Conservation (phyloP, 1,140 invertebrate species). For the Drusus annulatus region DNA sequence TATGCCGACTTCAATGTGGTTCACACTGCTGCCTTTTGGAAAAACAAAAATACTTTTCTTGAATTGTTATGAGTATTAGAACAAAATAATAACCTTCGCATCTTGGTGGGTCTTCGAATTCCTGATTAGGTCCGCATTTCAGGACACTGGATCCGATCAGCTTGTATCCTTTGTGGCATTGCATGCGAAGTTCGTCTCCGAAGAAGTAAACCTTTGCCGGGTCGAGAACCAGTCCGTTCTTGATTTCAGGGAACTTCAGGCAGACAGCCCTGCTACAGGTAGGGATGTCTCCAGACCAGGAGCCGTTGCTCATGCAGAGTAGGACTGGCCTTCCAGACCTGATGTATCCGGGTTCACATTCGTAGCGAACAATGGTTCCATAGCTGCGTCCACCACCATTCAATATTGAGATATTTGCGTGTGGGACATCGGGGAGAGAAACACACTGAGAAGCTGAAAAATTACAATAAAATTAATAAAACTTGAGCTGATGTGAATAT, state of each 20-base stretch:
- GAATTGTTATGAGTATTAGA: background rate
- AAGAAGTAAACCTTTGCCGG: conserved; percentile 83
- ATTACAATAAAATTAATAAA: background rate
- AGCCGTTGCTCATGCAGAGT: conserved; percentile 96
- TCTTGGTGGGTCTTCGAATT: conserved; percentile 87
- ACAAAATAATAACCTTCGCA: conserved; percentile 77
- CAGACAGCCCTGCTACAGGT: conserved; percentile 90
- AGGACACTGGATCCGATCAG: conserved; percentile 89
- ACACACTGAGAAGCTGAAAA: conserved; percentile 90
- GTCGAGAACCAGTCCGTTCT: conserved; percentile 89
- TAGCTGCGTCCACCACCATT: conserved; percentile 95
- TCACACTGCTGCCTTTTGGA: too few species aligned
- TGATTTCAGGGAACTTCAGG: conserved; percentile 85
- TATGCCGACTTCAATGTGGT: too few species aligned
- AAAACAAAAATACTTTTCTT: background rate
- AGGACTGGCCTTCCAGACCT: conserved; percentile 91
- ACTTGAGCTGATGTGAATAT: too few species aligned
- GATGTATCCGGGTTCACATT: conserved; percentile 94
- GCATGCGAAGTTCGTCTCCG: conserved; percentile 92
- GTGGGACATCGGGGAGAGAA: conserved; percentile 88
- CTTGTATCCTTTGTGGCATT: conserved; percentile 92
- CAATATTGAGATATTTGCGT: conserved; percentile 90
- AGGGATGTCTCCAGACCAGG: conserved; percentile 94
- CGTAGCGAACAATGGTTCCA: conserved; percentile 94
- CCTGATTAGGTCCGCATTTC: conserved; percentile 88